Evolutionary conservation across 2,797 vertebrate species (phyloP).

Genomic region (Aplochiton taeniatus): DNA sequence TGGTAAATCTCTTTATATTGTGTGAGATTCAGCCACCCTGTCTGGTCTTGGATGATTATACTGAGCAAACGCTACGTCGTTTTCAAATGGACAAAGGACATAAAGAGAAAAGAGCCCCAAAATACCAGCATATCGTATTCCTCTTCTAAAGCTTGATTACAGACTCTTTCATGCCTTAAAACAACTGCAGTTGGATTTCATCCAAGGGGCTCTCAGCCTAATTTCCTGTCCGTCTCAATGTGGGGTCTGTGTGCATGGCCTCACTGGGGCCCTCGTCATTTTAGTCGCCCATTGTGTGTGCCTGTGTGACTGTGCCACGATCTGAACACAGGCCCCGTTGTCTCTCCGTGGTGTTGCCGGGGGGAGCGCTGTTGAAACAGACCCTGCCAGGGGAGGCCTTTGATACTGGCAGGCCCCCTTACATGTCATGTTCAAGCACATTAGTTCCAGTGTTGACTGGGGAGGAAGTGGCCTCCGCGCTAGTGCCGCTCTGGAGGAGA

Average conservation of each 20-base stretch:
- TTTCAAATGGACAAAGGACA: constrained; percentile 21
- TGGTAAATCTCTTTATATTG: constrained; percentile 51
- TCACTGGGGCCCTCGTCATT: constrained; percentile 48
- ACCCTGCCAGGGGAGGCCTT: constrained; percentile 56
- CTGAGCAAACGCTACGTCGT: constrained; percentile 16
- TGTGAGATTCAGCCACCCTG: constrained; percentile 36
- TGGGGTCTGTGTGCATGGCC: constrained; percentile 48
- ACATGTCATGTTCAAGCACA: constrained; percentile 67
- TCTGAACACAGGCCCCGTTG: constrained; percentile 54
- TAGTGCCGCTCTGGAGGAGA: too few species aligned
- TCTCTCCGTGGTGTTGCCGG: constrained; percentile 55
- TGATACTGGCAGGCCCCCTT: constrained; percentile 65
- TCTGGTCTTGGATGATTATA: constrained; percentile 34
- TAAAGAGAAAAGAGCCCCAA: constrained; percentile 13
- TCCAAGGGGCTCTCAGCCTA: constrained; percentile 35
- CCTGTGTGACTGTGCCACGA: constrained; percentile 54
- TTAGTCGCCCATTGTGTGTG: constrained; percentile 50
- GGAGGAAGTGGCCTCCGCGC: constrained; percentile 24
- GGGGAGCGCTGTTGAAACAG: constrained; percentile 45
- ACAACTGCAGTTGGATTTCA: constrained; percentile 30
- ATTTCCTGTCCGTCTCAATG: constrained; percentile 47
- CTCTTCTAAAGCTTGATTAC: constrained; percentile 44
- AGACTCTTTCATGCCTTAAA: constrained; percentile 22
- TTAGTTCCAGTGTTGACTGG: constrained; percentile 73
- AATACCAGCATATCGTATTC: constrained; percentile 32